These are phyloP conservation scores for Leuciscus waleckii DNA, from an alignment of 2,797 vertebrate species.

Conservation along the genomic window DNA sequence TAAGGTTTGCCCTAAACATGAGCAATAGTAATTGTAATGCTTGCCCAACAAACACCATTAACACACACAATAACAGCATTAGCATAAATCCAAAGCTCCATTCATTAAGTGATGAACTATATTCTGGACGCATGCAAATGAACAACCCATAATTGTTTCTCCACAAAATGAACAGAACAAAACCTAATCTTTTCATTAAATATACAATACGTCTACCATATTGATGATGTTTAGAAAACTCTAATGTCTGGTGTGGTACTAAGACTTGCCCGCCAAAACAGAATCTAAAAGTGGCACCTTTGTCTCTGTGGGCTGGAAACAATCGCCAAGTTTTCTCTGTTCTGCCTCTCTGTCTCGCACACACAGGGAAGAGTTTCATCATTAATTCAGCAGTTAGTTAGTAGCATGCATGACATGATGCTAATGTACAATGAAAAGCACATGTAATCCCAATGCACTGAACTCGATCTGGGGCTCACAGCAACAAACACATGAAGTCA, in stretches of 20 bases:
- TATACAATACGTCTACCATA: conserved; percentile 3
- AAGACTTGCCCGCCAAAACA: conserved; percentile 20
- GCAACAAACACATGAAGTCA: conserved; percentile 31
- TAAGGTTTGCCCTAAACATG: neutral
- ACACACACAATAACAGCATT: neutral
- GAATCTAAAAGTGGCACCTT: conserved; percentile 38
- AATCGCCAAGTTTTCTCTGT: conserved; percentile 43
- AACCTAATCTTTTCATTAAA: neutral
- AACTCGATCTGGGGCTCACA: conserved; percentile 55
- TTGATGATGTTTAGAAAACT: conserved; percentile 17
- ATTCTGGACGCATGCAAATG: neutral
- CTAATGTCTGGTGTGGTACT: neutral
- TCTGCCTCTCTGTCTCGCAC: conserved; percentile 23
- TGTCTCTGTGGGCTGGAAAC: conserved; percentile 41
- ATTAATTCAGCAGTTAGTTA: conserved; percentile 78
- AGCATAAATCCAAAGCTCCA: neutral
- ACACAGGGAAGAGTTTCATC: conserved; percentile 67
- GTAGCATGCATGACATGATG: conserved; percentile 71
- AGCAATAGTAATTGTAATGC: neutral
- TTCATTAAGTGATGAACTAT: neutral
- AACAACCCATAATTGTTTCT: neutral
- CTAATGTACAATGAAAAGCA: conserved; percentile 74
- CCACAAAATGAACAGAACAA: neutral
- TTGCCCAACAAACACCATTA: neutral
- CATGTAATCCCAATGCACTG: conserved; percentile 59